Conservation (phyloP, 2,797 vertebrate species). For the Huso huso region DNA sequence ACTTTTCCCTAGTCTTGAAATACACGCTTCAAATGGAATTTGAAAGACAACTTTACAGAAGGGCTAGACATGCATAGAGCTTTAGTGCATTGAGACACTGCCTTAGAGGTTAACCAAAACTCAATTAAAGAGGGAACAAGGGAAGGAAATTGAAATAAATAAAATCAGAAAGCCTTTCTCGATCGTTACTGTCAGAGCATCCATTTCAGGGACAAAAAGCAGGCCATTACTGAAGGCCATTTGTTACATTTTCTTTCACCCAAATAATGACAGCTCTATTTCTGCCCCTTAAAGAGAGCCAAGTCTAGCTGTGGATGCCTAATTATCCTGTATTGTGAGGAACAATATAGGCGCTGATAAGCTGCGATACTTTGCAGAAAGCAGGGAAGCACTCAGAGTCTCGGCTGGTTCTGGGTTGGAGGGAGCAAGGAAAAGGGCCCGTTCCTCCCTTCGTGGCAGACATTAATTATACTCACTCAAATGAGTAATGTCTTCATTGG, state of each 20-base stretch:
- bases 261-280: slow-evolving; percentile 73
- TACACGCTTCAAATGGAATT: too few species aligned
- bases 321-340: slow-evolving; percentile 66
- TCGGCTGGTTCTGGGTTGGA: slow-evolving; percentile 25
- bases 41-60: too few species aligned
- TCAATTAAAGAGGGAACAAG: slow-evolving; percentile 33
- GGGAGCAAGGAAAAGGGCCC: slow-evolving; percentile 37
- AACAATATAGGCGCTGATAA: slow-evolving; percentile 65
- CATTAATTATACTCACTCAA: slow-evolving; percentile 71
- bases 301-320: slow-evolving; percentile 58
- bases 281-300: slow-evolving; percentile 46
- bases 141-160: slow-evolving; percentile 1
- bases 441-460: slow-evolving; percentile 58
- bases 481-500: slow-evolving; percentile 87
- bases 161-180: slow-evolving; percentile 32
- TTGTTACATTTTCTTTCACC: slow-evolving; percentile 62
- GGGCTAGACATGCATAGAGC: too few species aligned
- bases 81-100: too few species aligned
- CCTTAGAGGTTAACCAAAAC: too few species aligned
- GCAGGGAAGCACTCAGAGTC: slow-evolving; percentile 22
- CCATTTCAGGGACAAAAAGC: slow-evolving; percentile 55
- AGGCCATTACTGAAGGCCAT: slow-evolving; percentile 65
- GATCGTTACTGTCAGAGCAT: slow-evolving; percentile 53
- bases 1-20: too few species aligned
- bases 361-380: slow-evolving; percentile 43